Evolutionary conservation across 2,797 vertebrate species (phyloP), one percentile per base, ranked within the genome.

Genomic region (Schizopygopsis malacanthus): DNA sequence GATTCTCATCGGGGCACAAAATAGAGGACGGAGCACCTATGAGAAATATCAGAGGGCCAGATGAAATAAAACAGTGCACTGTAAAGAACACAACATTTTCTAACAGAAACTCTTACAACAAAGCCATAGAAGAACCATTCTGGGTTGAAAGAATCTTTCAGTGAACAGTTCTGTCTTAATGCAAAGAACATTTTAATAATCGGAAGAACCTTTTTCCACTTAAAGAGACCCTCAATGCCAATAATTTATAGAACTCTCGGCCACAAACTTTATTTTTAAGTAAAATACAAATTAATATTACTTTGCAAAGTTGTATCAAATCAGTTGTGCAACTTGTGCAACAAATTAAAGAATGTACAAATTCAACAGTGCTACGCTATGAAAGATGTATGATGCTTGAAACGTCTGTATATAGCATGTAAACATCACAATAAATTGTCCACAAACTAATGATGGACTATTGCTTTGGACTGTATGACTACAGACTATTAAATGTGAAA

Each of bases 1-100:
- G 43, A 20, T 86, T 69, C 16, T 41, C 43, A 12, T 67, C 3
- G 22, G 83, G 63, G 43, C 88, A 88, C 6, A 3, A 28, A 37
- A 3, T 6, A 28, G 20, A 28, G 63, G 81, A 25, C 6, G 18
- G 56, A 41, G 45, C 82, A 73, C 85, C 88, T 90, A 63, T 7
- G 50, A 6, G 69, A 11, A 75, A 70, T 2, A 22, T 71, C 20
- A 69, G 4, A 84, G 20, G 33, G 10, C 3, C 3, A 25, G 33
- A 78, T 39, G 1, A 39, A 56, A 22, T 76, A 41, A 0, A n/a
- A 4, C 4, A 18, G 22, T 45, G 15, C 52, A 59, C 15, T 18
- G 10, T 16, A 82, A 81, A 82, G 16, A 25, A 39, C 13, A 25
- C 61, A 15, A 28, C 15, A 65, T 28, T 15, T 65, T 61, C 9